These are phyloP conservation scores for Pithys albifrons DNA, from an alignment of 2,113 vertebrate species.

Conservation along the genomic window DNA sequence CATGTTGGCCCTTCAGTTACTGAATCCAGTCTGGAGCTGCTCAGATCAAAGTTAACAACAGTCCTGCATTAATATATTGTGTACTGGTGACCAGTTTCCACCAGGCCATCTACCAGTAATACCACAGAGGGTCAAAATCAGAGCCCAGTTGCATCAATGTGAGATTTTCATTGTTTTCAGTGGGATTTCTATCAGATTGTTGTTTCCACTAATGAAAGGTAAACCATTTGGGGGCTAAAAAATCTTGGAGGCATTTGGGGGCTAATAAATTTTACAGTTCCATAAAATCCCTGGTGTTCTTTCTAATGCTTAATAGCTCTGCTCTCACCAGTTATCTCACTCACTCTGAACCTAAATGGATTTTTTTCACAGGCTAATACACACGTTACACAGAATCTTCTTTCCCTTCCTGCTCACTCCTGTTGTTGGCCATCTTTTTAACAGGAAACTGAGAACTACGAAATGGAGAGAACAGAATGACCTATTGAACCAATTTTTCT, in stretches of 20 bases:
- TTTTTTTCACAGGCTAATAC: not conserved
- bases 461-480: slow-evolving; percentile 10
- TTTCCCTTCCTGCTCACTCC: not conserved
- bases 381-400: not conserved
- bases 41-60: not conserved
- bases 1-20: not conserved
- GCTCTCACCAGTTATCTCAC: not conserved
- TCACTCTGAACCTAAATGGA: not conserved
- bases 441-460: not conserved
- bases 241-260: not conserved
- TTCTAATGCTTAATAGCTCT: not conserved
- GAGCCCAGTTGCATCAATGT: not conserved
- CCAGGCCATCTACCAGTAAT: not conserved
- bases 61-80: not conserved
- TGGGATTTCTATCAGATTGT: not conserved
- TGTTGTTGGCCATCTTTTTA: not conserved
- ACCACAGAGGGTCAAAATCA: not conserved
- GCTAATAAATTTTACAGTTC: not conserved
- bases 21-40: not conserved
- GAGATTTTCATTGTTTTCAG: not conserved
- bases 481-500: slow-evolving; percentile 43
- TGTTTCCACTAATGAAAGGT: not conserved
- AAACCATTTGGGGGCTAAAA: not conserved
- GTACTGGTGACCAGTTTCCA: not conserved
- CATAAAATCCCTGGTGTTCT: not conserved